Percentiles rank a stretch among this genome's conserved stretches.
phyloP scores from a whole-genome alignment of 2,113 vertebrate genomes.

The Plecotus auritus region DNA sequence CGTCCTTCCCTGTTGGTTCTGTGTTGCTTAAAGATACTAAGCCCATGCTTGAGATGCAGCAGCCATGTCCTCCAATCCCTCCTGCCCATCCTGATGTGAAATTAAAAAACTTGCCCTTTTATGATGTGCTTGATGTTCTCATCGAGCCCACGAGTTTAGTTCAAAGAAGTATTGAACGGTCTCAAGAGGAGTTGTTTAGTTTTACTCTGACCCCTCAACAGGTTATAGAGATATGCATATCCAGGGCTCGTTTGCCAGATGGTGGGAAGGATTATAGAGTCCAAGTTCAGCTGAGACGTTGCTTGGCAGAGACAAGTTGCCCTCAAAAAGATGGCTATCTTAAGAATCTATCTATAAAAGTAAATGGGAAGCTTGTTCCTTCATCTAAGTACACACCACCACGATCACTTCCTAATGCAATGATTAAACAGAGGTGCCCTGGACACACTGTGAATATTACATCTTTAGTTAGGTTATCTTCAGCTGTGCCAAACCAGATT shows the following conservation, averaged over 20 bases:
- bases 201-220: too few relatives aligned
- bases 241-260: too few relatives aligned
- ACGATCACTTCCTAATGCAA: slow-evolving; percentile 80
- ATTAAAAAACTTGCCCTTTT: slow-evolving; percentile 94
- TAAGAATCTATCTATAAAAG: too few relatives aligned
- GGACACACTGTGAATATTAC: slow-evolving; percentile 96
- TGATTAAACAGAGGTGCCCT: slow-evolving; percentile 94
- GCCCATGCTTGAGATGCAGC: slow-evolving; percentile 92
- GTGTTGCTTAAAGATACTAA: slow-evolving; percentile 83
- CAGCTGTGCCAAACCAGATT: slow-evolving; percentile 97
- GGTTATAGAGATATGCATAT: too few relatives aligned
- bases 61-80: slow-evolving; percentile 87
- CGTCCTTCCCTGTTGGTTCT: slow-evolving; percentile 80
- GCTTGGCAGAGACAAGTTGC: too few relatives aligned
- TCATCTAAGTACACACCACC: slow-evolving; percentile 83
- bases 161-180: too few relatives aligned
- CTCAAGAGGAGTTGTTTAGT: too few relatives aligned
- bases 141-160: slow-evolving; percentile 96
- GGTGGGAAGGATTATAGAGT: too few relatives aligned
- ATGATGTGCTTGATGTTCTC: slow-evolving; percentile 94
- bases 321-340: too few relatives aligned
- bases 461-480: slow-evolving; percentile 92
- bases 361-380: too few relatives aligned
- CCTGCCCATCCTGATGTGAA: slow-evolving; percentile 97
- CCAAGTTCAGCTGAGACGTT: too few relatives aligned